A percentile compares a stretch with the other conserved stretches of the same genome.
Conservation (phyloP, 23 tunicate genomes). For the Pegea sp. region DNA sequence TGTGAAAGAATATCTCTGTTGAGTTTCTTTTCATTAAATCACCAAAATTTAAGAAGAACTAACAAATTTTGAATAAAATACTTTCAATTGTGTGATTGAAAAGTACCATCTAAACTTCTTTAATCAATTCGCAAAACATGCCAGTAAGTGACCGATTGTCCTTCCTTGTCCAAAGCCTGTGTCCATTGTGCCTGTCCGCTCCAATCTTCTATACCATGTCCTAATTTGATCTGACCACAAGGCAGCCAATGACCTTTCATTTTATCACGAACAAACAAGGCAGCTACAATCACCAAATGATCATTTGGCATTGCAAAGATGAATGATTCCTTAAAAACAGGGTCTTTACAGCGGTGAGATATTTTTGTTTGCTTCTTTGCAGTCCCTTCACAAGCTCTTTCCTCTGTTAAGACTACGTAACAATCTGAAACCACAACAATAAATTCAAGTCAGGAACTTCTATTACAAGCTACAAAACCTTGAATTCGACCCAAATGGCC, state of each 20-base stretch:
- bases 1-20: no score
- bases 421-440: slow-evolving; percentile 22
- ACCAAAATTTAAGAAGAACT: no score
- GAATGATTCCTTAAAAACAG: slow-evolving; percentile 54
- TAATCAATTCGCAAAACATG: slow-evolving; percentile 18
- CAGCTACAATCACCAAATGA: slow-evolving; percentile 45
- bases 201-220: slow-evolving; percentile 41
- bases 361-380: slow-evolving; percentile 66
- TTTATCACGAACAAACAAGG: slow-evolving; percentile 38
- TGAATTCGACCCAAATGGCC: slow-evolving; percentile 49
- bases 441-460: not conserved
- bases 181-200: slow-evolving; percentile 56
- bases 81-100: no score
- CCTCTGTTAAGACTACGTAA: slow-evolving; percentile 42
- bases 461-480: no score
- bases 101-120: no score
- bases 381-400: slow-evolving; percentile 13
- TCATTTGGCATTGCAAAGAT: slow-evolving; percentile 43
- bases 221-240: slow-evolving; percentile 31
- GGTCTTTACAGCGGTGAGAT: slow-evolving; percentile 36
- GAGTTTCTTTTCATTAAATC: no score
- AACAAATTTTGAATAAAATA: no score
- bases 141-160: slow-evolving; percentile 51
- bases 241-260: slow-evolving; percentile 34
- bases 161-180: slow-evolving; percentile 41